Conservation (phyloP, 2,113 vertebrate species). For the Lepus timidus region DNA sequence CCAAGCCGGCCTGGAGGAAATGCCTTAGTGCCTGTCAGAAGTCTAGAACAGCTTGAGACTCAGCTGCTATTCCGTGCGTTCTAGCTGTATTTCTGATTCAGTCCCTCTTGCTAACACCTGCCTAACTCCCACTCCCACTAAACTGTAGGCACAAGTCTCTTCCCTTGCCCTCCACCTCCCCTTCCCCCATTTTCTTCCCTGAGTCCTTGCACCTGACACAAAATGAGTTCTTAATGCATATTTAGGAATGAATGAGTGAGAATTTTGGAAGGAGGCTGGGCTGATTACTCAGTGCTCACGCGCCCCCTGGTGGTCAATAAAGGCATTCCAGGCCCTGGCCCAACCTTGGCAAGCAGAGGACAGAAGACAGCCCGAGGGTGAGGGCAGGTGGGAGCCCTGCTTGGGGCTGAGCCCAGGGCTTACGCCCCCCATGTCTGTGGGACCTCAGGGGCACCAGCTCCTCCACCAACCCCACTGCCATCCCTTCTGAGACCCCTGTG, state of each 20-base stretch:
- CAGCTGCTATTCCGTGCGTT: not conserved
- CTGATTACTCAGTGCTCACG: slow-evolving; percentile 47
- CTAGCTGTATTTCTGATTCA: not conserved
- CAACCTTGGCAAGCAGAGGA: not conserved
- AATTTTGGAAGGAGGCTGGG: not conserved
- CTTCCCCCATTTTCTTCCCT: not conserved
- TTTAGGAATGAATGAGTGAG: slow-evolving; percentile 3
- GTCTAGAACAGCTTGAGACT: not conserved
- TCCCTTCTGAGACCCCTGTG: not conserved
- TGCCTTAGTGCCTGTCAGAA: not conserved
- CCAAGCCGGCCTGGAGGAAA: not conserved
- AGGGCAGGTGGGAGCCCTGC: not conserved
- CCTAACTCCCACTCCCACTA: not conserved
- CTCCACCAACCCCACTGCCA: not conserved
- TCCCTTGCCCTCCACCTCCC: not conserved
- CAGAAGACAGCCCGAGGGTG: not conserved
- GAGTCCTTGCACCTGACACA: not conserved
- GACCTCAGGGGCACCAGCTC: not conserved
- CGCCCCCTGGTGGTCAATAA: slow-evolving; percentile 62
- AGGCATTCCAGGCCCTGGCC: not conserved
- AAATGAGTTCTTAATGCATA: not conserved
- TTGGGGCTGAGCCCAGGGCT: too few species aligned
- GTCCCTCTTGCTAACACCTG: slow-evolving; percentile 7
- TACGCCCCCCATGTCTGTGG: not conserved
- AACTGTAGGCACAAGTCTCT: not conserved